These are phyloP conservation scores for Pimpla rufipes DNA, from an alignment of 2,888 invertebrate genomes.

Conservation along the genomic window DNA sequence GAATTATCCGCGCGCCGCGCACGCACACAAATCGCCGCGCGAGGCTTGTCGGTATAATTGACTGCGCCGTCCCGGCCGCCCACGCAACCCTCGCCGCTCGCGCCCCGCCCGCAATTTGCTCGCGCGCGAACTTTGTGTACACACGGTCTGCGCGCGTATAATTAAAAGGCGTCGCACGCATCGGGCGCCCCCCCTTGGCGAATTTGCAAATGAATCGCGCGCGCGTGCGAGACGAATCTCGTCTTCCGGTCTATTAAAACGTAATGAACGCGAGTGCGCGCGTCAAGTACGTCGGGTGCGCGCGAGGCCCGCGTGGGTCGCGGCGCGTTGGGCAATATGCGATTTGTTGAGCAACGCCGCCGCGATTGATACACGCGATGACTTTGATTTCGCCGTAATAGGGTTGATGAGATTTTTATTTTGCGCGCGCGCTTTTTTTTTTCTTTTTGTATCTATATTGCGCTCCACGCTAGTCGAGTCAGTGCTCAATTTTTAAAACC, in stretches of 20 bases:
- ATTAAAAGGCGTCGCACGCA: constrained; percentile 17
- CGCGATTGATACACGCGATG: constrained; percentile 38
- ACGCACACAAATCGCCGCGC: background rate
- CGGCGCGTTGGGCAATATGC: too few relatives aligned
- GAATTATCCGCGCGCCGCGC: constrained; percentile 12
- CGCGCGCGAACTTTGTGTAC: constrained; percentile 2
- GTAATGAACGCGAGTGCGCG: constrained; percentile 29
- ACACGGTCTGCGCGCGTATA: constrained; percentile 12
- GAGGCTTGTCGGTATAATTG: constrained; percentile 42
- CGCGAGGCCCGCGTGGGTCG: constrained; percentile 42
- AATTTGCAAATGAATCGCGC: constrained; percentile 39
- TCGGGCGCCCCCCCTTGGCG: constrained; percentile 23
- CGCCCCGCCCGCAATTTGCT: constrained; percentile 36
- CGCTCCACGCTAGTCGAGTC: too few relatives aligned
- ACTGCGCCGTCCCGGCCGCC: constrained; percentile 44
- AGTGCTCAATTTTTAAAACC: too few relatives aligned
- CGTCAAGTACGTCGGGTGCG: constrained; percentile 8
- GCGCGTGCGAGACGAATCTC: constrained; percentile 52
- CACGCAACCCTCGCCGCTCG: constrained; percentile 46
- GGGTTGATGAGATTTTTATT: constrained; percentile 24
- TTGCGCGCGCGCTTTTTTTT: background rate
- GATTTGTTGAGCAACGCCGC: constrained; percentile 36
- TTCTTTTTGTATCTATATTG: too few relatives aligned
- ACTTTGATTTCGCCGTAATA: constrained; percentile 47
- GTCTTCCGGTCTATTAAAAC: constrained; percentile 60